Base-by-base conservation (phyloP, 1,140 invertebrate genomes). In the Leptonema lineaticorne region DNA sequence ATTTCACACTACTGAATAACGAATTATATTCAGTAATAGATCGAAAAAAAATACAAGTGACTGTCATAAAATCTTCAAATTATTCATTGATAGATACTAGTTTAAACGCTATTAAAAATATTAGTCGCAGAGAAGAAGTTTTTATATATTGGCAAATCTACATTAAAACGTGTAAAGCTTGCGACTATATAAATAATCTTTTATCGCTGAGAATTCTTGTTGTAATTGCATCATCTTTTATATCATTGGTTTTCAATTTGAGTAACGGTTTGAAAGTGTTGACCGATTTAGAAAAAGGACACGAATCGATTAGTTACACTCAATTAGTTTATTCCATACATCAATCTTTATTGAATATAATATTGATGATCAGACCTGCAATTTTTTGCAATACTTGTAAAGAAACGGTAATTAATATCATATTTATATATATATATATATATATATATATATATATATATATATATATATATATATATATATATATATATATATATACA, bases 181-280 rank as follows among this genome's bases (percentile, higher is more conserved):
- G 50, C 50, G 27, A 3, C 2, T 18, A 24, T 26, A 22, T 53
- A 14, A 53, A 53, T 14, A 26, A 14, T 11, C 9, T 24, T 1
- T 53, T 53, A 2, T 53, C 50, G 1, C 6, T 24, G 8, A 53
- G 27, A 53, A 24, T 53, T 2, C 22, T 53, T 4, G 50, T 20
- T 26, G 27, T 24, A 1, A 26, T 53, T 24, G 8, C 22, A 8
- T 53, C 20, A 8, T 53, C 50, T 22, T 53, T 53, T 24, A 53
- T 53, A 24, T 53, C 50, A 9, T 26, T 53, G 22, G 50, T 53
- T 24, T 53, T 53, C 24, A 53, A 53, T 53, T 26, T 26, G 24
- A 26, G 11, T 26, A 20, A 53, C 27, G 22, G 9, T 14, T 24
- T 53, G 3, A 26, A 2, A 11, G 1, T 53, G 50, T 9, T 53